Conservation (phyloP, 2,888 invertebrate genomes). For the Cybosia mesomella region DNA sequence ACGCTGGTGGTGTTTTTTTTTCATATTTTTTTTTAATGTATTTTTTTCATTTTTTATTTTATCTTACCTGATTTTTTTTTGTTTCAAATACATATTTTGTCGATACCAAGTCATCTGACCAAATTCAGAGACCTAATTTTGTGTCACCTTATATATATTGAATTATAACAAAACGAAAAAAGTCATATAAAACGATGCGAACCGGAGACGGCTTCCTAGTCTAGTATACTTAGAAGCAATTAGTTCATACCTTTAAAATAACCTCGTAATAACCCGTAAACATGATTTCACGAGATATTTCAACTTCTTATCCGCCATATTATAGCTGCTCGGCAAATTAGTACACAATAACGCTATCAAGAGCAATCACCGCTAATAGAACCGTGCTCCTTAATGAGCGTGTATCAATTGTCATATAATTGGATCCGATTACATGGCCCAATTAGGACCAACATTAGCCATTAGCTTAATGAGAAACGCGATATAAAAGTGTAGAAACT, state of each 20-base stretch:
- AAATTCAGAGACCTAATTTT: no score
- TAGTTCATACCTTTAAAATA: background rate
- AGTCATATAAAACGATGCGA: no score
- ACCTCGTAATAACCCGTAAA: background rate
- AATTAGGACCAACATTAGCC: slow-evolving; percentile 14
- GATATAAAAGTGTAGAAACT: background rate
- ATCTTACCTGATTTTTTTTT: no score
- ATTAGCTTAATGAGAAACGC: slow-evolving; percentile 13
- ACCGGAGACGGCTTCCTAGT: no score
- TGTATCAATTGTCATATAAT: slow-evolving; percentile 14
- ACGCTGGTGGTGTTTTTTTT: no score
- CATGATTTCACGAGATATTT: background rate
- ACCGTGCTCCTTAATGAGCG: slow-evolving; percentile 6
- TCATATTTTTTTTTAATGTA: no score
- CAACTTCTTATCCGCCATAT: background rate
- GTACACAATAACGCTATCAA: background rate
- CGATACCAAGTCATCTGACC: no score
- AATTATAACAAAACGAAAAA: no score
- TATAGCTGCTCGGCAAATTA: background rate
- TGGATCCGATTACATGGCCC: background rate
- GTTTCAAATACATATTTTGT: no score
- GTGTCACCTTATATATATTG: no score
- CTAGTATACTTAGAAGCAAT: no score
- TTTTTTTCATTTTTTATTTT: no score
- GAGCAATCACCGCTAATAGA: background rate